A percentile compares a stretch with the other conserved stretches of the same genome.
phyloP scores from a whole-genome alignment of 2,888 invertebrate genomes.

The Cryptophagus acutangulus region DNA sequence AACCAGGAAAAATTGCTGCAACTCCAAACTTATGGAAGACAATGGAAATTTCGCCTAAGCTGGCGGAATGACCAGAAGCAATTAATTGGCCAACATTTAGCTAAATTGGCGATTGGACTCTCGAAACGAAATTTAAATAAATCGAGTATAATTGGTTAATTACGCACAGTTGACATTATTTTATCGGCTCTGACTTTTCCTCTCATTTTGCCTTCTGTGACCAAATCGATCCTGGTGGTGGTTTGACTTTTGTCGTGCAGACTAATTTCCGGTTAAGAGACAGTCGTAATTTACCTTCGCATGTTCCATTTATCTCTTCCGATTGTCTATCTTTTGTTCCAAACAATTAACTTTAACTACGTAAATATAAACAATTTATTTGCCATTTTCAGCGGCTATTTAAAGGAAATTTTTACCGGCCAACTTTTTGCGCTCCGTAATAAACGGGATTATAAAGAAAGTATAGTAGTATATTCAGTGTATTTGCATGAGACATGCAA shows the following conservation, averaged over 20 bases:
- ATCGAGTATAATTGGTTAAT: constrained; percentile 30
- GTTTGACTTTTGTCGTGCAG: constrained; percentile 41
- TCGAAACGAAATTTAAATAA: constrained; percentile 32
- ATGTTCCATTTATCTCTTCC: constrained; percentile 42
- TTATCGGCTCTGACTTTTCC: constrained; percentile 15
- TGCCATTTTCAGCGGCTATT: no score
- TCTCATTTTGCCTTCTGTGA: constrained; percentile 16
- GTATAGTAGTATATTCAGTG: no score
- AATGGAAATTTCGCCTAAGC: no score
- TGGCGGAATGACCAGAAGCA: constrained; percentile 9
- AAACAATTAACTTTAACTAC: background rate
- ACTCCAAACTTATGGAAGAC: no score
- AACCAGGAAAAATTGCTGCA: no score
- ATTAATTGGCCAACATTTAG: constrained; percentile 26
- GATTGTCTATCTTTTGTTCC: constrained; percentile 21
- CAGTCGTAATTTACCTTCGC: constrained; percentile 40
- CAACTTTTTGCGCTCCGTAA: no score
- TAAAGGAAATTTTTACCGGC: no score
- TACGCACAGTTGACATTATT: constrained; percentile 23
- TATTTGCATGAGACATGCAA: no score
- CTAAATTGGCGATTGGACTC: constrained; percentile 24
- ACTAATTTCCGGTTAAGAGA: constrained; percentile 43
- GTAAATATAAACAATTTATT: no score
- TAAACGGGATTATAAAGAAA: no score
- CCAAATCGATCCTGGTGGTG: constrained; percentile 27